These are phyloP conservation scores for Ornithoptera alexandrae DNA, from an alignment of 2,888 invertebrate species.

Conservation along the genomic window DNA sequence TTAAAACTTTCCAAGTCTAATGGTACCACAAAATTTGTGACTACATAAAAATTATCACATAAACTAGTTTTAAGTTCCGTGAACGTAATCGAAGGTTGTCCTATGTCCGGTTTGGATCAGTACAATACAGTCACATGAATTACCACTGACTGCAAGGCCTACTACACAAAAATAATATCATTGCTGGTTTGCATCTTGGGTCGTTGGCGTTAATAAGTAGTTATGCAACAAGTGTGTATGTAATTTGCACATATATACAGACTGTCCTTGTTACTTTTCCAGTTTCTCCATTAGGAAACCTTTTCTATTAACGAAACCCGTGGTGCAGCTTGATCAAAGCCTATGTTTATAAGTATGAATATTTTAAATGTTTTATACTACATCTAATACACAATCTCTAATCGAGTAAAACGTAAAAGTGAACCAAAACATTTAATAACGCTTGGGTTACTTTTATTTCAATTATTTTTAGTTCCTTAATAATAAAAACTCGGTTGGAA, in stretches of 20 bases:
- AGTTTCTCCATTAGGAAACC: not conserved
- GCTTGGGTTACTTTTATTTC: too few relatives aligned
- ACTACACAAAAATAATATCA: not conserved
- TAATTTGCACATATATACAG: not conserved
- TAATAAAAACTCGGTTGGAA: not conserved
- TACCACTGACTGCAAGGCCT: not conserved
- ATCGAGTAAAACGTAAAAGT: too few relatives aligned
- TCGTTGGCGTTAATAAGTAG: not conserved
- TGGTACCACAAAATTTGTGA: not conserved
- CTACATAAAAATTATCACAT: slow-evolving; percentile 1
- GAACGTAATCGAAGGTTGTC: slow-evolving; percentile 32
- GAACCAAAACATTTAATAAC: too few relatives aligned
- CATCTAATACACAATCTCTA: too few relatives aligned
- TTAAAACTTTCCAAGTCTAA: not conserved
- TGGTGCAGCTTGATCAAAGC: too few relatives aligned
- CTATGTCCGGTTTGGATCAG: slow-evolving; percentile 11
- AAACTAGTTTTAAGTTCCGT: slow-evolving; percentile 35
- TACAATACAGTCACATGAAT: slow-evolving; percentile 5
- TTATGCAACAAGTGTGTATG: not conserved
- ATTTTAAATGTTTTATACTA: too few relatives aligned
- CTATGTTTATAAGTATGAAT: too few relatives aligned
- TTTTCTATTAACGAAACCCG: not conserved
- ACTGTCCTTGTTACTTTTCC: not conserved
- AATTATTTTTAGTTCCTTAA: not conserved
- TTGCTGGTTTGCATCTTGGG: not conserved